Base-by-base conservation (phyloP, 1,140 invertebrate genomes). In the Monochamus saltuarius region DNA sequence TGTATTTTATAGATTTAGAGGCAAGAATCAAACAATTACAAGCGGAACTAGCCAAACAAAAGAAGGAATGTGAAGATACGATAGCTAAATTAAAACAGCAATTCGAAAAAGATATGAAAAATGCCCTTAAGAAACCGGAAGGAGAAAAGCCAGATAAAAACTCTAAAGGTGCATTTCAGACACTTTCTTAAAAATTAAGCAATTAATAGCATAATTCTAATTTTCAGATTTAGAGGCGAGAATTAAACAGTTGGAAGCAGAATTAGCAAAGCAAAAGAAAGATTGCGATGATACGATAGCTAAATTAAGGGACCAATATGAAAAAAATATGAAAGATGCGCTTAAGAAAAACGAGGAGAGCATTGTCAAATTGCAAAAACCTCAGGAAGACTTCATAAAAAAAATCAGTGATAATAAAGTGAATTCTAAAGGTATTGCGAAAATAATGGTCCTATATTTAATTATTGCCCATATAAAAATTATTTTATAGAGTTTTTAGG, bases 181-280 rank as follows among this genome's bases (percentile, higher is more conserved):
- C 6, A 29, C 6, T 29, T 29, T 29, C 22, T 3, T 3, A 29
- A 29, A 29, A 6, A 6, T 29, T 29, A 29, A 29, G n/a, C 22
- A 29, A 29, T 29, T 29, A 29, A 29, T 29, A n/a, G n/a, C 6
- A 29, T 6, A 29, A 29, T 29, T 29, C 22, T 29, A 29, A 3
- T 29, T 29, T 29, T 29, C 22, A 29, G 22, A 29, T 29, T 29
- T 40, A 8, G 52, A 55, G 37, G 16, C 52, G 6, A 37, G 51
- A 45, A 59, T 68, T 9, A 58, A 55, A 19, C 40, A 58, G 38
- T 22, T 64, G 6, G 14, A 64, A 50, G 56, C 51, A 1, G 46
- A 70, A 59, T 16, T 70, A 2, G 51, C 50, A n/a, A 54, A 63
- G 35, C 62, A 66, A 45, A 70, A 69, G 55, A 63, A 67, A 47